Conservation (phyloP, 2,113 vertebrate species). For the Cynocephalus volans region DNA sequence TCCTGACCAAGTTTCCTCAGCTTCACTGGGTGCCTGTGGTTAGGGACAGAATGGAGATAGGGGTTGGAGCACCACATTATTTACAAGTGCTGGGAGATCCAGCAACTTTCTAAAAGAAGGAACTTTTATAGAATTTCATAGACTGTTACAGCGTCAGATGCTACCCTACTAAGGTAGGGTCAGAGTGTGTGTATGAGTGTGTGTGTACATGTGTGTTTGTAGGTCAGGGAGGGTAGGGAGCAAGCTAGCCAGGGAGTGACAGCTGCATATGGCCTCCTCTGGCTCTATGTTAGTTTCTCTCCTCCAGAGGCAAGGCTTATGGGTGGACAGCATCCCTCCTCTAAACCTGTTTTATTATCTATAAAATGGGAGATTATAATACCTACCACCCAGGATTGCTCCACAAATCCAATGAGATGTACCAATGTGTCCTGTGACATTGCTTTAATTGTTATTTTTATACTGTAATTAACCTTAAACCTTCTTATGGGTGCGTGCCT, state of each 20-base stretch:
- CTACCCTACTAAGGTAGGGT: neutral
- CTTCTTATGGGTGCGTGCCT: neutral
- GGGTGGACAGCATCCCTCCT: neutral
- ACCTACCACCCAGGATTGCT: neutral
- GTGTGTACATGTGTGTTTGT: neutral
- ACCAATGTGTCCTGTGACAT: neutral
- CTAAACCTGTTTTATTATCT: neutral
- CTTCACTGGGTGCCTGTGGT: neutral
- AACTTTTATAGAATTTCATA: constrained; percentile 76
- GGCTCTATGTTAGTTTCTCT: neutral
- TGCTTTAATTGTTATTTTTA: constrained; percentile 9
- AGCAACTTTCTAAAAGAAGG: constrained; percentile 74
- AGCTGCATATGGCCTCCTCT: neutral
- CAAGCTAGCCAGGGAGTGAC: neutral
- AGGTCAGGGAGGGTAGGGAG: neutral
- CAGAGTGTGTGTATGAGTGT: neutral
- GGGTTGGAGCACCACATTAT: neutral
- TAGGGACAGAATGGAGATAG: neutral
- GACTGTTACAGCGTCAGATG: constrained; percentile 58
- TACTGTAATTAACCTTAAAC: neutral
- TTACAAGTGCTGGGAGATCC: constrained; percentile 36
- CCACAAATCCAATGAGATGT: neutral
- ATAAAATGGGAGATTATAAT: neutral
- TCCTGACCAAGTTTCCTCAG: neutral
- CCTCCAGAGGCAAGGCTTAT: neutral